These are phyloP conservation scores for Stenurella melanura DNA, from an alignment of 2,888 invertebrate genomes.

Conservation along the genomic window DNA sequence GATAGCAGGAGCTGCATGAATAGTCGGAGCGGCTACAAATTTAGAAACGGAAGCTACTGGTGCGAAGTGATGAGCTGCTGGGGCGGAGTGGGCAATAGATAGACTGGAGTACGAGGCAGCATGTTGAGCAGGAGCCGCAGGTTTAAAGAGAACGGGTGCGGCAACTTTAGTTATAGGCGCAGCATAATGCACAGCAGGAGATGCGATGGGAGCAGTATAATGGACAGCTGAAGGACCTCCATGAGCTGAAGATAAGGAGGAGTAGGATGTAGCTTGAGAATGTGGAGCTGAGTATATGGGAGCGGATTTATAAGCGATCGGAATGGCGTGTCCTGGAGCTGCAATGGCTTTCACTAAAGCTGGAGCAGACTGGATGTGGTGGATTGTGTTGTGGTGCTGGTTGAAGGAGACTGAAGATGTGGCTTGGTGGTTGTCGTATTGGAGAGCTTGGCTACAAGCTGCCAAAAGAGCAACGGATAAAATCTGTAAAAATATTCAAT, in stretches of 20 bases:
- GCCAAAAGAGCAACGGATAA: slow-evolving; percentile 66
- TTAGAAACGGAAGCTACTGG: slow-evolving; percentile 40
- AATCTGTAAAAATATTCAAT: slow-evolving; percentile 56
- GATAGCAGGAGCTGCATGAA: slow-evolving; percentile 47
- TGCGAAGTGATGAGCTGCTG: slow-evolving; percentile 33
- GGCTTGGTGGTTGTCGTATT: slow-evolving; percentile 55
- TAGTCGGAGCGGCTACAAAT: slow-evolving; percentile 29
- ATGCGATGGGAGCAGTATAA: slow-evolving; percentile 21
- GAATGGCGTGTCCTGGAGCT: background rate
- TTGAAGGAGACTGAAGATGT: slow-evolving; percentile 58
- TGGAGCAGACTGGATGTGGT: slow-evolving; percentile 56
- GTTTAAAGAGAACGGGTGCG: slow-evolving; percentile 17
- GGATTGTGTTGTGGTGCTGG: slow-evolving; percentile 58
- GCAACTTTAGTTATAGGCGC: slow-evolving; percentile 49
- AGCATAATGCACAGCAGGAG: slow-evolving; percentile 40
- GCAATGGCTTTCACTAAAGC: slow-evolving; percentile 45
- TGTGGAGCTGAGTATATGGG: slow-evolving; percentile 38
- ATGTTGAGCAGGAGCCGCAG: slow-evolving; percentile 27
- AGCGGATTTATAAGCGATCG: background rate
- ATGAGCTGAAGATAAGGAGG: slow-evolving; percentile 25
- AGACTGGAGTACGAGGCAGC: slow-evolving; percentile 45
- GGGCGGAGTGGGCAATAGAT: slow-evolving; percentile 31
- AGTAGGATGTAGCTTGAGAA: slow-evolving; percentile 37
- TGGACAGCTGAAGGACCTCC: slow-evolving; percentile 4
- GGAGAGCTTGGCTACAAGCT: slow-evolving; percentile 71